These are phyloP conservation scores for Rhinatrema bivittatum DNA, from an alignment of 2,797 vertebrate species.

Conservation along the genomic window DNA sequence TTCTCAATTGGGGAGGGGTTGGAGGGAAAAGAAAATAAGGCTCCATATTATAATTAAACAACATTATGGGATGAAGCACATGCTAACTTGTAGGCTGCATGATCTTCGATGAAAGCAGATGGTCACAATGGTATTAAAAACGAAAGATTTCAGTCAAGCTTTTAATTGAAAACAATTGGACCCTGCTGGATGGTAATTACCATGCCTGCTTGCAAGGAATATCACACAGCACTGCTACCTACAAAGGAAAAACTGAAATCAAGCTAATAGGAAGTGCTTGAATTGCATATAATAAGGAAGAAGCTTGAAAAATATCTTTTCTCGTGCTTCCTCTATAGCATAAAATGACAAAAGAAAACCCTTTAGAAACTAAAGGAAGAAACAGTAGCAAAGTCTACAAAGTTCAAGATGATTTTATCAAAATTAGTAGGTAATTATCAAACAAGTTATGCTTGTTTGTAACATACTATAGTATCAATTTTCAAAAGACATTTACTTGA, in stretches of 20 bases:
- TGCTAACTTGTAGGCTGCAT: conserved; percentile 31
- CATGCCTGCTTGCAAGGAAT: conserved; percentile 54
- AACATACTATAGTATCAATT: too few species aligned
- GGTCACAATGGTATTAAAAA: conserved; percentile 56
- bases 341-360: too few species aligned
- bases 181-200: conserved; percentile 65
- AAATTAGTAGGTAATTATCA: too few species aligned
- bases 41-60: conserved; percentile 40
- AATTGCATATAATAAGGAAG: conserved; percentile 36
- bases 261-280: conserved; percentile 26
- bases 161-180: conserved; percentile 70
- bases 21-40: conserved; percentile 14
- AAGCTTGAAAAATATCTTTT: conserved; percentile 24
- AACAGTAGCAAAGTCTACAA: too few species aligned
- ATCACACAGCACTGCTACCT: conserved; percentile 37
- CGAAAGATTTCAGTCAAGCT: conserved; percentile 61
- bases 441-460: too few species aligned
- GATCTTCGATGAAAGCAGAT: conserved; percentile 55
- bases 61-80: conserved; percentile 39
- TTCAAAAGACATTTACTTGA: too few species aligned
- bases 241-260: conserved; percentile 19
- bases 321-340: conserved; percentile 12
- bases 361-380: too few species aligned
- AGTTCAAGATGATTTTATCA: too few species aligned
- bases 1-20: conserved; percentile 27